Evolutionary conservation across 2,797 vertebrate species (phyloP).

Genomic region (Aeoliscus strigatus): DNA sequence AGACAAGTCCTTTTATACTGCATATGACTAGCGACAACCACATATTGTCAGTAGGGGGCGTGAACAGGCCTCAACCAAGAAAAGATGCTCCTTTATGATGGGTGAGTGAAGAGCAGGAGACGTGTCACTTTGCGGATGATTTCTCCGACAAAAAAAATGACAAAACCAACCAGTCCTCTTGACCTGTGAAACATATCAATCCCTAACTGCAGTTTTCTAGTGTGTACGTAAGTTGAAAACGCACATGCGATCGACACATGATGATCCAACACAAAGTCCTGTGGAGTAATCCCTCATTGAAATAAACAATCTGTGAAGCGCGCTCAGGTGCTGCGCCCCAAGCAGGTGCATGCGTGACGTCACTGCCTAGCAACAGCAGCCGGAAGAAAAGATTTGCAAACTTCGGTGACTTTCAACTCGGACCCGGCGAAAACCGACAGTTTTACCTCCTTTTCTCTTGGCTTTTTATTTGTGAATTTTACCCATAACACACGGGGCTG

Average conservation of each 20-base stretch:
- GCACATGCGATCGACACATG: no score
- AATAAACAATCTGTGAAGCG: conserved; percentile 19
- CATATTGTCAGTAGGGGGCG: conserved; percentile 15
- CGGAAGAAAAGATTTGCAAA: conserved; percentile 37
- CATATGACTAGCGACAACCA: no score
- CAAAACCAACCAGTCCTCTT: no score
- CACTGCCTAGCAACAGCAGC: conserved; percentile 43
- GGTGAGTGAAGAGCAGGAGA: not conserved
- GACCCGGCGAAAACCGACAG: not conserved
- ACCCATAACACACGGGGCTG: no score
- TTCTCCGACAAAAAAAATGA: no score
- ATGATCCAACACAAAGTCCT: no score
- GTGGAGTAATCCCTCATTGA: not conserved
- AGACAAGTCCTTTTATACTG: no score
- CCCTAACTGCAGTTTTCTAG: no score
- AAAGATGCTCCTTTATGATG: no score
- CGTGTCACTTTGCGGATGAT: no score
- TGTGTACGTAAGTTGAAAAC: no score
- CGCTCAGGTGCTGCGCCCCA: conserved; percentile 47
- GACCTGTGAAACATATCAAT: no score
- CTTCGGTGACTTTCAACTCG: not conserved
- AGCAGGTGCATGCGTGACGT: conserved; percentile 59
- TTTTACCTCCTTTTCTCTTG: not conserved
- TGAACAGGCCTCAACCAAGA: not conserved
- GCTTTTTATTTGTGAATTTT: not conserved